These are phyloP conservation scores for Diaphora mendica DNA, from an alignment of 2,888 invertebrate species.

Conservation along the genomic window DNA sequence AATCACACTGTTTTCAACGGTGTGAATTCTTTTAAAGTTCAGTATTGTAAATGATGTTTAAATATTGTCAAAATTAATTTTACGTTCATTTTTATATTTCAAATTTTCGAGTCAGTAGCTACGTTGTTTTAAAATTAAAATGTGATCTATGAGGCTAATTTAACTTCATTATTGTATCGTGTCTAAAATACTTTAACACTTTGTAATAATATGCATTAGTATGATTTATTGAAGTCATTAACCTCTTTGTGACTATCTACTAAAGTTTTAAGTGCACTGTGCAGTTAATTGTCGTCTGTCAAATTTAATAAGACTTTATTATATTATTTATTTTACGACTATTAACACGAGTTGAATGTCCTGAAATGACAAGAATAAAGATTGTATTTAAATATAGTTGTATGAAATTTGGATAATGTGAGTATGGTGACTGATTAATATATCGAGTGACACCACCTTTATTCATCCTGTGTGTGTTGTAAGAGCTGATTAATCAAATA, in stretches of 20 bases:
- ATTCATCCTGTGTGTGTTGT: too few relatives aligned
- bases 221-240: conserved; percentile 31
- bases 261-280: conserved; percentile 18
- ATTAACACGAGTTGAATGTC: conserved; percentile 1
- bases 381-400: not conserved
- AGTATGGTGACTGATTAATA: too few relatives aligned
- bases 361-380: not conserved
- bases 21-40: too few relatives aligned
- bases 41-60: too few relatives aligned
- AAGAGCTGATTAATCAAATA: too few relatives aligned
- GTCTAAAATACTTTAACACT: not conserved
- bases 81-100: not conserved
- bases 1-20: too few relatives aligned
- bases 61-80: not conserved
- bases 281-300: not conserved
- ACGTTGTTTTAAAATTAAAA: not conserved
- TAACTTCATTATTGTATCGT: not conserved
- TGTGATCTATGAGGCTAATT: too few relatives aligned
- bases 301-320: conserved; percentile 24
- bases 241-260: conserved; percentile 18
- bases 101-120: not conserved
- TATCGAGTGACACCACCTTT: too few relatives aligned
- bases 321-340: conserved; percentile 17
- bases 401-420: not conserved
- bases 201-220: not conserved